Evolutionary conservation across 2,888 invertebrate genomes (phyloP).

Genomic region (Ormyrus nitidulus): DNA sequence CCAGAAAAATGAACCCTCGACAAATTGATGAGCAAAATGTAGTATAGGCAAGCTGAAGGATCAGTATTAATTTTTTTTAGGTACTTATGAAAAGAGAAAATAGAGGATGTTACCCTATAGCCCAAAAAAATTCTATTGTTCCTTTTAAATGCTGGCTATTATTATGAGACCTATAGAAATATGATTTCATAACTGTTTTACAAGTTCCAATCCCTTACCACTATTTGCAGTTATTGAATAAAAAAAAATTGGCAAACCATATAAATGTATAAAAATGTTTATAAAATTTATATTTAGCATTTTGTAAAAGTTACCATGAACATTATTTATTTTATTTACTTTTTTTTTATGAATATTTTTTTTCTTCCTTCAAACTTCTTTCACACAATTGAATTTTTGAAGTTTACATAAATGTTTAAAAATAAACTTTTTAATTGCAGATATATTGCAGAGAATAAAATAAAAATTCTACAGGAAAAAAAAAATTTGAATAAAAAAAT

Average conservation of each 20-base stretch:
- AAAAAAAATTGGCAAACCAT: too few species aligned
- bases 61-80: slow-evolving; percentile 59
- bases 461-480: background rate
- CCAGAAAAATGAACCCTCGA: slow-evolving; percentile 40
- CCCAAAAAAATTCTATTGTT: slow-evolving; percentile 63
- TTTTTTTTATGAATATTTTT: too few species aligned
- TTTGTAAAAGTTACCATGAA: too few species aligned
- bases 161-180: slow-evolving; percentile 66
- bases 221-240: too few species aligned
- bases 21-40: slow-evolving; percentile 49
- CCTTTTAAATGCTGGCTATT: slow-evolving; percentile 60
- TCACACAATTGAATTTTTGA: too few species aligned
- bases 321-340: too few species aligned
- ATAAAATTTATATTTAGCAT: too few species aligned
- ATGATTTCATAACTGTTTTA: slow-evolving; percentile 62
- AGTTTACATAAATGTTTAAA: too few species aligned
- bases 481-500: slow-evolving; percentile 11
- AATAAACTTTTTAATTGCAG: too few species aligned
- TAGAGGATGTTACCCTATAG: slow-evolving; percentile 33
- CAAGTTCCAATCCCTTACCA: background rate
- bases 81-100: slow-evolving; percentile 16
- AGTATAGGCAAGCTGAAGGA: slow-evolving; percentile 60
- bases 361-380: too few species aligned
- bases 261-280: too few species aligned
- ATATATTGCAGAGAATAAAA: background rate